phyloP scores from a whole-genome alignment of 2,888 invertebrate species.

The Physocephala rufipes region DNA sequence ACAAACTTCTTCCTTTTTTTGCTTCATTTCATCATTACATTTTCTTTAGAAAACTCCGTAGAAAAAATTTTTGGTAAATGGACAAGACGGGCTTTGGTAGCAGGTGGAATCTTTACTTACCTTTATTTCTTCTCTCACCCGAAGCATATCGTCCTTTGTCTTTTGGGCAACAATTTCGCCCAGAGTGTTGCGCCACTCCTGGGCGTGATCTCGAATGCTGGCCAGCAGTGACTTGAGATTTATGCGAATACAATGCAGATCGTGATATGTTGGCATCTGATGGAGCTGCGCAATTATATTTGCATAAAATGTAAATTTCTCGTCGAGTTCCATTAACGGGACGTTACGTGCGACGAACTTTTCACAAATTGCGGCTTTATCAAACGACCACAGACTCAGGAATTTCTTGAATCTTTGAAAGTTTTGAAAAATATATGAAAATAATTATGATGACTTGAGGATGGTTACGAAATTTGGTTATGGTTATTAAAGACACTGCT shows the following conservation, averaged over 20 bases:
- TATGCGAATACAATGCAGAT: conserved; percentile 75
- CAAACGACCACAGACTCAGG: conserved; percentile 79
- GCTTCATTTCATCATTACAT: too few relatives aligned
- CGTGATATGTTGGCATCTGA: conserved; percentile 70
- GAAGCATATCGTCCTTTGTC: conserved; percentile 75
- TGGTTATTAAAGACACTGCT: too few relatives aligned
- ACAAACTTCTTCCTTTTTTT: neutral
- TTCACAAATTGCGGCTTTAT: conserved; percentile 78
- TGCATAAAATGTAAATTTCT: conserved; percentile 85
- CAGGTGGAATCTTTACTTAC: conserved; percentile 69
- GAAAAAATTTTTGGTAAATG: too few relatives aligned
- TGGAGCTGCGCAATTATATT: conserved; percentile 76
- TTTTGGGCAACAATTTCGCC: conserved; percentile 75
- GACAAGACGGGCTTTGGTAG: too few relatives aligned
- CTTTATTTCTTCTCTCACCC: conserved; percentile 76
- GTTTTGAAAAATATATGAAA: conserved; percentile 22
- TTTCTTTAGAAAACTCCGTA: too few relatives aligned
- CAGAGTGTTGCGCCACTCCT: conserved; percentile 80
- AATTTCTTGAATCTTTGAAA: conserved; percentile 83
- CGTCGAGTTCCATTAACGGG: conserved; percentile 75
- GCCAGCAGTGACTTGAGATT: conserved; percentile 77
- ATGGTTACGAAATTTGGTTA: too few relatives aligned
- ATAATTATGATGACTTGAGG: too few relatives aligned
- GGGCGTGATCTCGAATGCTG: conserved; percentile 77
- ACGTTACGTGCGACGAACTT: conserved; percentile 77